phyloP scores from a whole-genome alignment of 1,140 invertebrate species.

The Portunus trituberculatus region DNA sequence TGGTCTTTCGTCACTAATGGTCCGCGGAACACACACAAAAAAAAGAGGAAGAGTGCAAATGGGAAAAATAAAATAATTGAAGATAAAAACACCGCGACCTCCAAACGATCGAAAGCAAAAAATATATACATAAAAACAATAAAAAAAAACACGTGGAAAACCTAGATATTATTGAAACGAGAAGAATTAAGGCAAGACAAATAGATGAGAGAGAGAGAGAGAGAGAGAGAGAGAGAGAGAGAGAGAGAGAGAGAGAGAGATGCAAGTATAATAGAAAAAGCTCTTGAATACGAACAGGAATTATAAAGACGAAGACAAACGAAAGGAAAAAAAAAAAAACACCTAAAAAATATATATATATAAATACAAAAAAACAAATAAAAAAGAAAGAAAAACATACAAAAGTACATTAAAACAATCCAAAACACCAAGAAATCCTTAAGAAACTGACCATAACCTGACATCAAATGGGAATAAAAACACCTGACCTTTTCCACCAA shows the following conservation, averaged over 20 bases:
- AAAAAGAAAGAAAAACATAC: too few relatives aligned
- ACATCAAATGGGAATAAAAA: too few relatives aligned
- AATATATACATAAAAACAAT: background rate
- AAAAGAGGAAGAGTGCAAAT: background rate
- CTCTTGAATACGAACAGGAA: too few relatives aligned
- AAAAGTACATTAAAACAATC: too few relatives aligned
- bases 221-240: conserved; percentile 14
- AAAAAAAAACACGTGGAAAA: background rate
- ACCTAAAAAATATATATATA: too few relatives aligned
- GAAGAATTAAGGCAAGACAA: background rate
- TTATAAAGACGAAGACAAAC: background rate
- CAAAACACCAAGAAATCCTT: too few relatives aligned
- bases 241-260: background rate
- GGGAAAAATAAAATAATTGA: background rate
- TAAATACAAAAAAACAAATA: too few relatives aligned
- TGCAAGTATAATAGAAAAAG: background rate
- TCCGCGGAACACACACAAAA: background rate
- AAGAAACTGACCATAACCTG: too few relatives aligned
- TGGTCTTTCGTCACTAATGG: background rate
- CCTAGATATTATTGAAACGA: background rate
- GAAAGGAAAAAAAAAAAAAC: too few relatives aligned
- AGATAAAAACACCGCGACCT: background rate
- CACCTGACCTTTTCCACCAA: too few relatives aligned
- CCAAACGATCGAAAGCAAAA: background rate
- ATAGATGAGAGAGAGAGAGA: background rate